These are phyloP conservation scores for Antheraea assamensis DNA, from an alignment of 2,888 invertebrate species.

Conservation along the genomic window DNA sequence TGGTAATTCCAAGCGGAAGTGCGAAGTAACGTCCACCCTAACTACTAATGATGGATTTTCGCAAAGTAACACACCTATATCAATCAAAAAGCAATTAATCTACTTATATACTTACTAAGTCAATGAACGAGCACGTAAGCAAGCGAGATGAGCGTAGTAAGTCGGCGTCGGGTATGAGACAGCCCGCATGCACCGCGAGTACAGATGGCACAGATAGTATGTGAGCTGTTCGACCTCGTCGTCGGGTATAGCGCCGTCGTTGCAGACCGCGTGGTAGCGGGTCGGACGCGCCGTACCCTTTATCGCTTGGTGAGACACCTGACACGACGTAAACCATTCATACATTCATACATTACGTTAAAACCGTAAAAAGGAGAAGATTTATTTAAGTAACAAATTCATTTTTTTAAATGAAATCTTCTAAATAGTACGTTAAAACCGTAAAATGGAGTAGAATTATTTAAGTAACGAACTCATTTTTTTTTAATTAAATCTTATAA, in stretches of 20 bases:
- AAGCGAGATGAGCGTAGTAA: constrained; percentile 94
- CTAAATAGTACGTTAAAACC: too few species aligned
- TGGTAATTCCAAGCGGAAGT: too few species aligned
- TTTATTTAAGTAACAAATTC: too few species aligned
- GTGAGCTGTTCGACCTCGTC: constrained; percentile 90
- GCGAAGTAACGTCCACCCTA: too few species aligned
- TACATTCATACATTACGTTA: too few species aligned
- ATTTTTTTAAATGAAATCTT: too few species aligned
- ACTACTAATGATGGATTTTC: too few species aligned
- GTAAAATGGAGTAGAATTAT: too few species aligned
- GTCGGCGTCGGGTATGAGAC: constrained; percentile 95
- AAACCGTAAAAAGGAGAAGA: too few species aligned
- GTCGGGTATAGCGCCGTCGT: constrained; percentile 87
- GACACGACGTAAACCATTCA: constrained; percentile 6
- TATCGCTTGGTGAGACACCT: constrained; percentile 85
- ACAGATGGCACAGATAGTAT: constrained; percentile 92
- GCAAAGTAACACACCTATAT: too few species aligned
- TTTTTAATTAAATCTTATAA: too few species aligned
- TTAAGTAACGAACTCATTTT: too few species aligned
- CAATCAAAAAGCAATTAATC: not conserved
- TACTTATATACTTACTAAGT: constrained; percentile 64
- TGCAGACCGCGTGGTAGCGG: constrained; percentile 92
- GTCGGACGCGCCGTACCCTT: constrained; percentile 93
- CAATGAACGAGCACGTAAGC: constrained; percentile 85
- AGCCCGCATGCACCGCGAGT: constrained; percentile 90